Evolutionary conservation across 2,797 vertebrate species (phyloP).

Genomic region (Hippocampus kuda): DNA sequence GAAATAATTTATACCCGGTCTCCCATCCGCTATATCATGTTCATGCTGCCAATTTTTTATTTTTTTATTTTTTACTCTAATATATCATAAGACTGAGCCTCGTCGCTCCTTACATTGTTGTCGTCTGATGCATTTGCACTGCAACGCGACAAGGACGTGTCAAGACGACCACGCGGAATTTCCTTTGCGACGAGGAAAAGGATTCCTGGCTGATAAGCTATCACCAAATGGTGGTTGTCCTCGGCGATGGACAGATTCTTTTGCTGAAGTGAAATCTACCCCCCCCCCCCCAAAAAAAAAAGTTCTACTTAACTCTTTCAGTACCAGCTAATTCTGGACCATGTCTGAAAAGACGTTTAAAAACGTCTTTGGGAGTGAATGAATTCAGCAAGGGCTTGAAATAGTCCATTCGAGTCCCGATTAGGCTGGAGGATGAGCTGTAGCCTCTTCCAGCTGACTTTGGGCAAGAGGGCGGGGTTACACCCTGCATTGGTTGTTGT

Average conservation of each 20-base stretch:
- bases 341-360: no score
- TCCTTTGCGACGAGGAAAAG: neutral
- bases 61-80: no score
- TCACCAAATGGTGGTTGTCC: neutral
- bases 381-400: neutral
- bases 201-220: constrained; percentile 4
- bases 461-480: neutral
- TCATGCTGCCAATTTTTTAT: no score
- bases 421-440: neutral
- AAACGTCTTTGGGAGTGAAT: no score
- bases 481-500: neutral
- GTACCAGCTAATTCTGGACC: no score
- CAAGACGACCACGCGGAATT: neutral
- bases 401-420: neutral
- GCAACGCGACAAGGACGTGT: neutral
- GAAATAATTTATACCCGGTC: no score
- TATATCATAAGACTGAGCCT: no score
- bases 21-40: no score
- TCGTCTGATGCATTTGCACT: neutral
- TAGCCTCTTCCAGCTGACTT: no score
- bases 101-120: no score
- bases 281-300: no score
- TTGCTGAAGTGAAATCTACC: neutral
- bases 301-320: no score
- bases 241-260: neutral